Percentiles rank a stretch among this genome's conserved stretches.
Evolutionary conservation across 2,797 vertebrate species (phyloP).

Genomic region (Allobates femoralis): DNA sequence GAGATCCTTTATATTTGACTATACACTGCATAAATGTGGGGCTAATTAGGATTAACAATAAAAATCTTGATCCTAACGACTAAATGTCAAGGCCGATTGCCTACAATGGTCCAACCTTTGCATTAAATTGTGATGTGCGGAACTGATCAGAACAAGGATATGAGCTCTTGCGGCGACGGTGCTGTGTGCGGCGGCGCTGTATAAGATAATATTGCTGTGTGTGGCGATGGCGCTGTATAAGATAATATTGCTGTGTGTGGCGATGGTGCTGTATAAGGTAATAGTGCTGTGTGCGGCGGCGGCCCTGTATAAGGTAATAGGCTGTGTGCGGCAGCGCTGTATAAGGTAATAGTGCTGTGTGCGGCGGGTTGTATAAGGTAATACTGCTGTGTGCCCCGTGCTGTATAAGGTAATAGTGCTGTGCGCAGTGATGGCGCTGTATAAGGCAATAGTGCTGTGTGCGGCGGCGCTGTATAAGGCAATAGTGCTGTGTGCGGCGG

Average conservation of each 20-base stretch:
- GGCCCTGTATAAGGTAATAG: constrained; percentile 48
- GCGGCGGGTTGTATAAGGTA: background rate
- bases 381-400: background rate
- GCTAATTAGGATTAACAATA: no score
- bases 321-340: constrained; percentile 20
- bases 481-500: no score
- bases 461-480: no score
- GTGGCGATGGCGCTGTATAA: background rate
- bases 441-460: background rate
- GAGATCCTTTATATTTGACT: no score
- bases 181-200: no score
- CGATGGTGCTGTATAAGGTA: background rate
- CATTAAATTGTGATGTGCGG: background rate
- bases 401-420: background rate
- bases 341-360: background rate
- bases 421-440: background rate
- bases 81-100: no score
- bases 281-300: background rate
- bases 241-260: background rate
- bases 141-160: background rate
- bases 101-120: no score
- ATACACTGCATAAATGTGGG: no score
- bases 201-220: background rate
- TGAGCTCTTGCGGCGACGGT: background rate
- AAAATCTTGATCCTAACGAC: no score